Conservation (phyloP, 2,797 vertebrate species). For the Eremophila alpestris region DNA sequence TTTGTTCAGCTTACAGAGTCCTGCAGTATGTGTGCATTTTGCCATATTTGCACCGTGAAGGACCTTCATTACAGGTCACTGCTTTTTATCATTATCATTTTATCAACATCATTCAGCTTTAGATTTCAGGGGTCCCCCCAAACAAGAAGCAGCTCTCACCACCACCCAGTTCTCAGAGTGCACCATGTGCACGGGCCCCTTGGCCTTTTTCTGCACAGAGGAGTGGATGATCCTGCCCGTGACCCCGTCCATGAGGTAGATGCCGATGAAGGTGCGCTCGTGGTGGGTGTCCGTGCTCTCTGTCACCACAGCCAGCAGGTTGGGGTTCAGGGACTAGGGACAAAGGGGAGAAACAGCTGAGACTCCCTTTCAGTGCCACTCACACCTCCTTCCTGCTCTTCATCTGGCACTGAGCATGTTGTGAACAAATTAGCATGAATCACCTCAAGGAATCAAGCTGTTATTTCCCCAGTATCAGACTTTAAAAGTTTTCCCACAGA, state of each 20-base stretch:
- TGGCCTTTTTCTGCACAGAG: constrained; percentile 92
- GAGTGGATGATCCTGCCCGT: constrained; percentile 95
- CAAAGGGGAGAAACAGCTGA: not conserved
- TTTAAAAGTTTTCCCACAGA: not conserved
- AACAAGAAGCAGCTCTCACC: constrained; percentile 77
- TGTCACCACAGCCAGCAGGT: constrained; percentile 92
- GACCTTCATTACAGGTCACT: not conserved
- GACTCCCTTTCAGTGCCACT: not conserved
- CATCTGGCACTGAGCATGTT: not conserved
- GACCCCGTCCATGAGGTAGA: constrained; percentile 91
- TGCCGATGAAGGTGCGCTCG: constrained; percentile 91
- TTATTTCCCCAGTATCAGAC: not conserved
- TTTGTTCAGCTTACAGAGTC: not conserved
- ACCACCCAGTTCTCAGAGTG: constrained; percentile 99
- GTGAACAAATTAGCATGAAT: not conserved
- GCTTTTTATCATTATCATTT: not conserved
- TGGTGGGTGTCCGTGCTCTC: constrained; percentile 91
- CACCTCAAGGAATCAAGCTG: not conserved
- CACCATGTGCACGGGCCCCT: constrained; percentile 91
- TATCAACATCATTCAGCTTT: rapidly evolving
- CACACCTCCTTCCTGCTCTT: not conserved
- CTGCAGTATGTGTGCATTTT: not conserved
- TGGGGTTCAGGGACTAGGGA: constrained; percentile 92
- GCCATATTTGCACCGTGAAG: not conserved
- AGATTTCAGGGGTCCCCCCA: not conserved